phyloP scores from a whole-genome alignment of 2,113 vertebrate genomes.

The Antennarius striatus region DNA sequence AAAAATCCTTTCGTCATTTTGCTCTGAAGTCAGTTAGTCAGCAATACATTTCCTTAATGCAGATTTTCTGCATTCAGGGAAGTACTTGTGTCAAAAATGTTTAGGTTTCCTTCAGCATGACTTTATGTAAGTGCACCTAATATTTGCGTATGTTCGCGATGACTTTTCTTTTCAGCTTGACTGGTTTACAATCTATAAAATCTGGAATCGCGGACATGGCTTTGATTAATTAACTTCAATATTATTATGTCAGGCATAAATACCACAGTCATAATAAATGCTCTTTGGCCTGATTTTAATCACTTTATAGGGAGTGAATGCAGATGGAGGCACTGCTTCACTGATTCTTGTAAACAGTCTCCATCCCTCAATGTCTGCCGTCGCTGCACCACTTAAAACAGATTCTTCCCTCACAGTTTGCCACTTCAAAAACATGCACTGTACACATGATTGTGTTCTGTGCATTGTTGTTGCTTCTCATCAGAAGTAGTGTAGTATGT shows the following conservation, averaged over 20 bases:
- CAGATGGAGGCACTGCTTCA: constrained; percentile 17
- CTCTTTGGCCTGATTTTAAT: constrained; percentile 54
- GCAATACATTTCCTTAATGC: too few species aligned
- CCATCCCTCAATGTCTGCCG: constrained; percentile 7
- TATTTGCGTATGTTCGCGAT: constrained; percentile 3
- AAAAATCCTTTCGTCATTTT: too few species aligned
- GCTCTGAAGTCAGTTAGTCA: too few species aligned
- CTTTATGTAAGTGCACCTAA: background rate
- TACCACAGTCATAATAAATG: constrained; percentile 55
- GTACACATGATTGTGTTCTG: constrained; percentile 1
- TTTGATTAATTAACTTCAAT: constrained; percentile 60
- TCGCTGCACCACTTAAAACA: background rate
- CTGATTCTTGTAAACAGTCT: constrained; percentile 40
- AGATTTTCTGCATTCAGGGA: too few species aligned
- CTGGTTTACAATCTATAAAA: constrained; percentile 26
- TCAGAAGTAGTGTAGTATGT: constrained; percentile 46
- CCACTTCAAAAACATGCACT: constrained; percentile 8
- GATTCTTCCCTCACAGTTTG: background rate
- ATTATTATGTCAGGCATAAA: constrained; percentile 64
- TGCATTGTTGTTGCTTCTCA: constrained; percentile 26
- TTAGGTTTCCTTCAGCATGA: too few species aligned
- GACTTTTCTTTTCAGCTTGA: constrained; percentile 1
- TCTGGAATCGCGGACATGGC: constrained; percentile 27
- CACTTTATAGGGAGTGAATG: constrained; percentile 50
- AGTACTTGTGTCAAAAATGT: too few species aligned